A percentile compares a stretch with the other conserved stretches of the same genome.
Conservation (phyloP, 2,797 vertebrate species). For the Brachymystax lenok region DNA sequence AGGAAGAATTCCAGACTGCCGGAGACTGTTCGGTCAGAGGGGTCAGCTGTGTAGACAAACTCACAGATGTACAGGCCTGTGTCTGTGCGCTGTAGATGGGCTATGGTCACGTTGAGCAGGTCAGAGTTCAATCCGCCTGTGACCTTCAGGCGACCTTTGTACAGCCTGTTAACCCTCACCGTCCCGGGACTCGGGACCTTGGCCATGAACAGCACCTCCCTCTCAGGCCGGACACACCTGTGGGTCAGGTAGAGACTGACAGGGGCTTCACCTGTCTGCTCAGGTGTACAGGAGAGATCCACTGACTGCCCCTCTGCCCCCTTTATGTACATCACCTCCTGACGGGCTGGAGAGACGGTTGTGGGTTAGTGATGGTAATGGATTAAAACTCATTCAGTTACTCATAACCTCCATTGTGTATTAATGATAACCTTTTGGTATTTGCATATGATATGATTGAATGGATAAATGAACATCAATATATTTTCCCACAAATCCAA, state of each 20-base stretch:
- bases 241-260: constrained; percentile 57
- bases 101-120: constrained; percentile 61
- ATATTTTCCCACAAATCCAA: not conserved
- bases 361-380: not conserved
- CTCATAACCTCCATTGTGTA: not conserved
- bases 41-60: constrained; percentile 40
- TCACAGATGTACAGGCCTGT: constrained; percentile 68
- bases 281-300: constrained; percentile 51
- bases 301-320: constrained; percentile 51
- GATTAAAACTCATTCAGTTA: not conserved
- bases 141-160: constrained; percentile 49
- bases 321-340: constrained; percentile 50
- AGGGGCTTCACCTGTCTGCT: constrained; percentile 20
- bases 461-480: not conserved
- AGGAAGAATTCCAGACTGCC: constrained; percentile 45
- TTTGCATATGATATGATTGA: not conserved
- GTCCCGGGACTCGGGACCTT: not conserved
- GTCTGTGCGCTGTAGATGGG: constrained; percentile 46
- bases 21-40: not conserved
- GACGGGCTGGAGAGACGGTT: constrained; percentile 41
- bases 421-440: not conserved
- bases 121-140: constrained; percentile 22
- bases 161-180: constrained; percentile 23
- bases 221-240: constrained; percentile 45
- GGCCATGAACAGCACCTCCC: constrained; percentile 55